Evolutionary conservation across 2,113 vertebrate species (phyloP).

Genomic region (Hippoglossus stenolepis): DNA sequence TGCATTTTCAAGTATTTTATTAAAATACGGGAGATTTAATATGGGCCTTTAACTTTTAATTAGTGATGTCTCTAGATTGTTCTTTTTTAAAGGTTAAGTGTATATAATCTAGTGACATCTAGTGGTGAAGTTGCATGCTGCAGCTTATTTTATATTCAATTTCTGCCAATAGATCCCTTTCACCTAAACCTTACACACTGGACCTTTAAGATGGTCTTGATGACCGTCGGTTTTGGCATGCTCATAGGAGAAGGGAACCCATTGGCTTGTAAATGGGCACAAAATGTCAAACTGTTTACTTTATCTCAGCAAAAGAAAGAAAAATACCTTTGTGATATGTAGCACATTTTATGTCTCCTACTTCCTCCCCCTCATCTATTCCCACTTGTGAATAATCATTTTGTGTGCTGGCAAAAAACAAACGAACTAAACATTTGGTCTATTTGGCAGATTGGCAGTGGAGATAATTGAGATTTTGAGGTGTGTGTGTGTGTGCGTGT

Average conservation of each 20-base stretch:
- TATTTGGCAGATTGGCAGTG: constrained; percentile 48
- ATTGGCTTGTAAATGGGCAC: constrained; percentile 69
- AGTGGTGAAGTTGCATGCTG: too few species aligned
- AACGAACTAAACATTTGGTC: constrained; percentile 56
- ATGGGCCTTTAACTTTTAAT: too few species aligned
- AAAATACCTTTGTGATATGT: neutral
- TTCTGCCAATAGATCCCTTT: too few species aligned
- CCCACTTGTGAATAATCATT: constrained; percentile 57
- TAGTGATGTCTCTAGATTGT: too few species aligned
- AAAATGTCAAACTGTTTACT: constrained; percentile 75
- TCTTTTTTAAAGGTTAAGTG: too few species aligned
- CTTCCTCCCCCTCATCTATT: constrained; percentile 12
- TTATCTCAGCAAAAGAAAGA: constrained; percentile 19
- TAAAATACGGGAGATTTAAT: too few species aligned
- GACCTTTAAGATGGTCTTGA: neutral
- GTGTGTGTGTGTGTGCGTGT: constrained; percentile 24
- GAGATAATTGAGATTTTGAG: constrained; percentile 67
- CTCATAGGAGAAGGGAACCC: constrained; percentile 55
- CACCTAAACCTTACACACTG: too few species aligned
- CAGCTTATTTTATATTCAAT: too few species aligned
- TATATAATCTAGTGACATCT: too few species aligned
- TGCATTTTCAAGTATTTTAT: too few species aligned
- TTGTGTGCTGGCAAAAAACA: constrained; percentile 40
- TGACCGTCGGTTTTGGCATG: neutral
- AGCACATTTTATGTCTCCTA: constrained; percentile 6